Conservation (phyloP, 1,140 invertebrate genomes). For the Dryas iulia region DNA sequence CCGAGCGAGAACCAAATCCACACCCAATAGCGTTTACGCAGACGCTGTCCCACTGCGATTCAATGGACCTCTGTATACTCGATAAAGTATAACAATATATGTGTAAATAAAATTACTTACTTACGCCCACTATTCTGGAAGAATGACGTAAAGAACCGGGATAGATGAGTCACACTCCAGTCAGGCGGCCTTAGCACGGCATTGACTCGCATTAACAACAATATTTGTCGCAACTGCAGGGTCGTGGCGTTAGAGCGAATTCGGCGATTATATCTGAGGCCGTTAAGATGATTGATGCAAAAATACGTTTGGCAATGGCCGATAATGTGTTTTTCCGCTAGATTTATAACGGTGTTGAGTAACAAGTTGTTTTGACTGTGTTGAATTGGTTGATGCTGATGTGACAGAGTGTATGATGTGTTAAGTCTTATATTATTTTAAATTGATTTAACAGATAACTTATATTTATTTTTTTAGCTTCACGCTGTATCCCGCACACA, state of each 20-base stretch:
- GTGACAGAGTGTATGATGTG: not conserved
- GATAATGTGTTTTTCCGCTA: slow-evolving; percentile 34
- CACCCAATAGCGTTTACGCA: too few relatives aligned
- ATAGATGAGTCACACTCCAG: slow-evolving; percentile 30
- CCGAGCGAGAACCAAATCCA: too few relatives aligned
- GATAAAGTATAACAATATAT: too few relatives aligned
- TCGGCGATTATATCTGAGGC: slow-evolving; percentile 60
- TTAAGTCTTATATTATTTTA: not conserved
- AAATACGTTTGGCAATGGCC: slow-evolving; percentile 61
- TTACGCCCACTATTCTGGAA: too few relatives aligned
- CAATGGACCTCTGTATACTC: too few relatives aligned
- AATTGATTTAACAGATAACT: too few relatives aligned
- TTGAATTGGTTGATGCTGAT: slow-evolving; percentile 7
- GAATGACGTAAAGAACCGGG: slow-evolving; percentile 8
- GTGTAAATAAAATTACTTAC: too few relatives aligned
- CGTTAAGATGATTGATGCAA: slow-evolving; percentile 58
- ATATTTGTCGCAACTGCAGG: slow-evolving; percentile 38
- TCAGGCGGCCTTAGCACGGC: slow-evolving; percentile 32
- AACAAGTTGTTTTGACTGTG: slow-evolving; percentile 8
- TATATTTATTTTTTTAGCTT: too few relatives aligned
- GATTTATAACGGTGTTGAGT: slow-evolving; percentile 12
- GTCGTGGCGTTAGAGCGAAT: slow-evolving; percentile 45
- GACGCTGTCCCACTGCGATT: too few relatives aligned
- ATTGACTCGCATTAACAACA: slow-evolving; percentile 56
- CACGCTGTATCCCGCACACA: too few relatives aligned